Base-by-base conservation (phyloP, 2,113 vertebrate genomes). In the Synchiropus splendidus region DNA sequence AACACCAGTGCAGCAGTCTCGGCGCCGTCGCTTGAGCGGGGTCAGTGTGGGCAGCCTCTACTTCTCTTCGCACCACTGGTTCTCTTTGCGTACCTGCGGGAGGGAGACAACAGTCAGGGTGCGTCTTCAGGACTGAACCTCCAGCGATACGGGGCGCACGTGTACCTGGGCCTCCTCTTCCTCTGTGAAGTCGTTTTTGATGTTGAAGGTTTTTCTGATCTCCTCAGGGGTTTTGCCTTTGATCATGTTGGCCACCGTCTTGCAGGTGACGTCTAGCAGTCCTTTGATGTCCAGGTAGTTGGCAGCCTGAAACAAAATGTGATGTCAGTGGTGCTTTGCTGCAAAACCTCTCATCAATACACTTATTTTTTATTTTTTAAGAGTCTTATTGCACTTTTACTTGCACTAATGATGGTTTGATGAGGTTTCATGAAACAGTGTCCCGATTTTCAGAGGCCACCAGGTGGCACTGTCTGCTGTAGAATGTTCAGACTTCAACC, bases 51-150 rank as follows among this genome's bases (percentile, higher is more conserved):
- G 31, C 76, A 56, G 67, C 72, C 41, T 78, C 91, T 89, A 99
- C 80, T 99, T 99, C 74, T 99, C 94, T 92, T 99, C 95, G 81
- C 94, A 99, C 95, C 95, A 99, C 83, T 98, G 95, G 86, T 99
- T 99, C 82, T 99, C 95, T 86, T 99, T 99, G 83, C 94, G 95
- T 86, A 99, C 95, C 95, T 98, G 70, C 78, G 42, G 75, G 44
- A 12, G 42, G 75, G 44, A 12, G 18, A 32, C 16, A 3, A 6
- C 34, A 15, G 21, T 27, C 4, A 27, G 21, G 21, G 21, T 8
- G 21, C n/a, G n/a, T n/a, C n/a, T n/a, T n/a, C n/a, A n/a, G n/a
- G n/a, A n/a, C n/a, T n/a, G n/a, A n/a, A n/a, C n/a, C n/a, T n/a
- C n/a, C n/a, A n/a, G 33, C n/a, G 6, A 9, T 6, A 18, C 6